Conservation (phyloP, 2,888 invertebrate species). For the Formica aserva region DNA sequence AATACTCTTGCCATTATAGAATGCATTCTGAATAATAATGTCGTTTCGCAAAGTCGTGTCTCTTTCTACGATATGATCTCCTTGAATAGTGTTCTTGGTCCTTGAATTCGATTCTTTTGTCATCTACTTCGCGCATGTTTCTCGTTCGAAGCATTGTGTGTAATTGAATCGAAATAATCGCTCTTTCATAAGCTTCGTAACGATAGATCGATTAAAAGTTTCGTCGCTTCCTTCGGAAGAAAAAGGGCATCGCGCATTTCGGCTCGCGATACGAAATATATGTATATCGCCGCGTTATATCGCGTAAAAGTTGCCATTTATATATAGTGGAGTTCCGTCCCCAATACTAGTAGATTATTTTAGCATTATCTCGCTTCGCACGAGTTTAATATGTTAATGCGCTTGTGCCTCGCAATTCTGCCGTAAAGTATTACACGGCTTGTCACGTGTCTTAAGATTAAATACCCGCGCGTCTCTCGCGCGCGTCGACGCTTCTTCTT, state of each 20-base stretch:
- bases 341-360: neutral
- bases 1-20: constrained; percentile 14
- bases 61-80: constrained; percentile 59
- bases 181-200: neutral
- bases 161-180: constrained; percentile 21
- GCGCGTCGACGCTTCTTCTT: neutral
- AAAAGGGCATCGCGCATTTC: neutral
- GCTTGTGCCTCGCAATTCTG: neutral
- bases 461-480: neutral
- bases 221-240: neutral
- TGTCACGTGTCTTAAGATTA: neutral
- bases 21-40: constrained; percentile 32
- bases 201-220: neutral
- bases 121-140: neutral
- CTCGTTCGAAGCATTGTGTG: neutral
- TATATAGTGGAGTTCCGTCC: neutral
- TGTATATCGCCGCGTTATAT: neutral
- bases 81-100: constrained; percentile 73
- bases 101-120: constrained; percentile 69
- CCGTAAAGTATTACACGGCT: neutral
- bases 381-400: neutral
- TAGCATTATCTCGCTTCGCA: neutral
- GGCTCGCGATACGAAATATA: neutral
- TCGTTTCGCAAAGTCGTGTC: constrained; percentile 25
- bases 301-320: neutral